Conservation (phyloP, 2,797 vertebrate genomes). For the Cynopterus sphinx region DNA sequence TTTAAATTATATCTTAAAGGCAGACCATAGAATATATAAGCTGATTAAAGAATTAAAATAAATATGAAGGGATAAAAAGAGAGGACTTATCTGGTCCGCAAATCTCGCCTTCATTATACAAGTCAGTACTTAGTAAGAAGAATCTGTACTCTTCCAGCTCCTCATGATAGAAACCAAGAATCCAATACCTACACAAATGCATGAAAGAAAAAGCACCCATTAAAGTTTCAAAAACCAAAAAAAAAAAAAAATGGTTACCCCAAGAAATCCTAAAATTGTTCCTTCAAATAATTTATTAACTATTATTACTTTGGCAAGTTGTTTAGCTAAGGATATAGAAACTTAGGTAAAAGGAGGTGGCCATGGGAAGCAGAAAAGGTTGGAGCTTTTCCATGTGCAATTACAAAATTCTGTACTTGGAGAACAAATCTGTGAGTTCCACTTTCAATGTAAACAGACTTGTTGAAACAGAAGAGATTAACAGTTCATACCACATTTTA, state of each 20-base stretch:
- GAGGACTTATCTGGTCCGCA: not conserved
- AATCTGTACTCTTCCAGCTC: not conserved
- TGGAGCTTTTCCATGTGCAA: not conserved
- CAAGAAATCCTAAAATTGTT: not conserved
- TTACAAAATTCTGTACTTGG: not conserved
- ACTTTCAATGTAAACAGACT: not conserved
- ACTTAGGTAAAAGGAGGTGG: not conserved
- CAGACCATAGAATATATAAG: not conserved
- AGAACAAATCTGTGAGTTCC: not conserved
- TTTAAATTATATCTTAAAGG: not conserved
- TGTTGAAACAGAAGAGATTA: not conserved
- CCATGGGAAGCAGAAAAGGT: not conserved
- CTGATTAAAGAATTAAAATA: not conserved
- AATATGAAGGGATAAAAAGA: not conserved
- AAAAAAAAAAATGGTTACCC: not conserved
- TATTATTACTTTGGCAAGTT: not conserved
- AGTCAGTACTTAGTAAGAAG: not conserved
- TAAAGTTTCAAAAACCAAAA: not conserved
- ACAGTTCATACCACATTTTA: not conserved
- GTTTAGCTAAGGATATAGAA: not conserved
- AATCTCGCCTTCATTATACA: not conserved
- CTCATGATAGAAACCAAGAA: not conserved
- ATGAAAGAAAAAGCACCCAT: not conserved
- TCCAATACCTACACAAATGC: not conserved
- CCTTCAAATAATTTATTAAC: not conserved